Conservation (phyloP, 2,888 invertebrate genomes). For the Hypercompe scribonia region DNA sequence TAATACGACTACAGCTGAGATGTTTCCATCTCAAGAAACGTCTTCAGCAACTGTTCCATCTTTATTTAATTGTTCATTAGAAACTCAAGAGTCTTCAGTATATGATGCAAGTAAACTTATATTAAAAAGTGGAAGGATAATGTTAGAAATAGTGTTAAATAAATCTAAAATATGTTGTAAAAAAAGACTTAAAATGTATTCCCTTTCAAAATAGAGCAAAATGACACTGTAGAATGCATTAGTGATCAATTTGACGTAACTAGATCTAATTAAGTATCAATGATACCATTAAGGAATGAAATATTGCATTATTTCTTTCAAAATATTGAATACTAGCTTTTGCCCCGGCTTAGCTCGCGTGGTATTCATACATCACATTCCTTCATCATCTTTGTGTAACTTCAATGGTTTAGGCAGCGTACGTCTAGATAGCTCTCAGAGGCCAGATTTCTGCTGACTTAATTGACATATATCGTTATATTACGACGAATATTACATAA, state of each 20-base stretch:
- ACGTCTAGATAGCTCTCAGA: no score
- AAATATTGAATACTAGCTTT: no score
- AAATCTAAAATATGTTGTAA: constrained; percentile 22
- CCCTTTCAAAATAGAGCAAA: constrained; percentile 14
- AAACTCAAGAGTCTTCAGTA: constrained; percentile 12
- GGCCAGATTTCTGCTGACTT: no score
- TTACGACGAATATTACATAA: no score
- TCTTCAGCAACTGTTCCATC: constrained; percentile 6
- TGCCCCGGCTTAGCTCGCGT: no score
- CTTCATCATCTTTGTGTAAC: no score
- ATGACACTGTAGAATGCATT: constrained; percentile 12
- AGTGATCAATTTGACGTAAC: constrained; percentile 14
- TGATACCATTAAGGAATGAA: constrained; percentile 11
- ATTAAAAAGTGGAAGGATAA: background rate
- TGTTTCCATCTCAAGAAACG: constrained; percentile 12
- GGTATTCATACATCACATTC: no score
- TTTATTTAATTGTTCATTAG: constrained; percentile 7
- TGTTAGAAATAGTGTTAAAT: constrained; percentile 6
- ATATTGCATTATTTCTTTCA: no score
- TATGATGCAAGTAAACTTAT: background rate
- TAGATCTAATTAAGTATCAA: constrained; percentile 1
- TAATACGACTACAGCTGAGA: background rate
- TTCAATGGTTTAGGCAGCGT: no score
- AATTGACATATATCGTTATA: no score
- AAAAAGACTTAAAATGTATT: background rate